Evolutionary conservation across 2,888 invertebrate genomes (phyloP).

Genomic region (Torymus aiolomorphi): DNA sequence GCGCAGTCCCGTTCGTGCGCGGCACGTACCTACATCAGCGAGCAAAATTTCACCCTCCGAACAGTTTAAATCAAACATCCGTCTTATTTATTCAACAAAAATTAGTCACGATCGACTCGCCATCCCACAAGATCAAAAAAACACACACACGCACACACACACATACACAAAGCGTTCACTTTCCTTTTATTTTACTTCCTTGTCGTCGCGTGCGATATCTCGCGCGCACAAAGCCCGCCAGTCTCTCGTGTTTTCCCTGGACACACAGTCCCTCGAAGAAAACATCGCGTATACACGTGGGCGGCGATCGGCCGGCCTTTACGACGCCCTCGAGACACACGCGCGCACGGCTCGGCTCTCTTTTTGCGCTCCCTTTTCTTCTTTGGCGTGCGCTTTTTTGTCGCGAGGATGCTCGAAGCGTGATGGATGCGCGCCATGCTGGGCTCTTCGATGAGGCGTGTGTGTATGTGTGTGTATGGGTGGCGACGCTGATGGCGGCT

Average conservation of each 20-base stretch:
- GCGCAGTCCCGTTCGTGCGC: too few species aligned
- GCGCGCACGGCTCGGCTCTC: background rate
- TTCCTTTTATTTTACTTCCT: too few species aligned
- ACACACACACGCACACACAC: too few species aligned
- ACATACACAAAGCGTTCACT: too few species aligned
- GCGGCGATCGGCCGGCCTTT: conserved; percentile 72
- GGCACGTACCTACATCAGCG: background rate
- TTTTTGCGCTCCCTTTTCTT: background rate
- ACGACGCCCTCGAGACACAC: conserved; percentile 69
- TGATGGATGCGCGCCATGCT: conserved; percentile 39
- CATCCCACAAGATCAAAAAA: conserved; percentile 15
- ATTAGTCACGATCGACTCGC: conserved; percentile 24
- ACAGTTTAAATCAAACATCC: conserved; percentile 13
- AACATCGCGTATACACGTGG: conserved; percentile 64
- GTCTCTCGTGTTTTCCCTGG: too few species aligned
- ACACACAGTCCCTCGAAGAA: too few species aligned
- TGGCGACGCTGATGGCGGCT: conserved; percentile 9
- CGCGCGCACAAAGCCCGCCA: too few species aligned
- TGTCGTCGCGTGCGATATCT: too few species aligned
- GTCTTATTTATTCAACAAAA: conserved; percentile 36
- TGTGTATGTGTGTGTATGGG: background rate
- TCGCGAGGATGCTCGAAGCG: background rate
- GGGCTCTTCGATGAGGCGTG: too few species aligned
- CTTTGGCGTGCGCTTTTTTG: background rate
- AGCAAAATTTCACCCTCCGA: background rate